Base-by-base conservation (phyloP, 1,140 invertebrate species). In the Drosophila sturtevanti region DNA sequence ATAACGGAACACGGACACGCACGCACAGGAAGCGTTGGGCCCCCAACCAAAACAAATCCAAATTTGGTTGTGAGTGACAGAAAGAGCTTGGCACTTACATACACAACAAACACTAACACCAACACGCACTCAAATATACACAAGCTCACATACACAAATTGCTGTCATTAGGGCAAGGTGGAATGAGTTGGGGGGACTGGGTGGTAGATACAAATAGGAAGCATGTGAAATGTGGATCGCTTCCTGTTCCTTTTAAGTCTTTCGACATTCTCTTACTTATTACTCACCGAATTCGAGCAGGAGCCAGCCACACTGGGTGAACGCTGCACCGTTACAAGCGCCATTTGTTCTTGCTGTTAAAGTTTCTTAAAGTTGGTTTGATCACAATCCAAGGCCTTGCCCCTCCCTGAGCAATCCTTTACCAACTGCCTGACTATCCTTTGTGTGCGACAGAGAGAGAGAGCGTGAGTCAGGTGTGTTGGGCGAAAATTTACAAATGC, bases 311-410 rank as follows among this genome's bases (percentile, higher is more conserved):
- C 93, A 90, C 90, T 95, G 68, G 95, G 95, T 67, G 95, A 95
- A 74, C 95, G 93, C 86, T 95, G 95, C 79, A 95, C 94, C 72
- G 94, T 95, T 89, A 95, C 95, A 91, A 95, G 93, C 90, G 95
- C 94, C 95, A 95, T 95, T 84, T 79, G 69, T 79, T 81, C 72
- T 68, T 73, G 48, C 55, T 67, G 38, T 48, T 41, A 34, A 34
- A 54, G n/a, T n/a, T 55, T 38, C 34, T 55, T 41, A 31, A 31
- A 31, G 27, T 31, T 48, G 55, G 34, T 63, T 31, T 31, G 65
- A 66, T 74, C 62, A 66, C 59, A 71, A 58, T 65, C 41, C 62
- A 34, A 52, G 69, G 68, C 63, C 18, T 63, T 77, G 41, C 24
- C 44, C 34, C 66, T 65, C 12, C 51, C 63, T 27, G 37, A 24